A percentile compares a stretch with the other conserved stretches of the same genome.
Evolutionary conservation across 1,140 invertebrate genomes (phyloP).

Genomic region (Onthophagus taurus): DNA sequence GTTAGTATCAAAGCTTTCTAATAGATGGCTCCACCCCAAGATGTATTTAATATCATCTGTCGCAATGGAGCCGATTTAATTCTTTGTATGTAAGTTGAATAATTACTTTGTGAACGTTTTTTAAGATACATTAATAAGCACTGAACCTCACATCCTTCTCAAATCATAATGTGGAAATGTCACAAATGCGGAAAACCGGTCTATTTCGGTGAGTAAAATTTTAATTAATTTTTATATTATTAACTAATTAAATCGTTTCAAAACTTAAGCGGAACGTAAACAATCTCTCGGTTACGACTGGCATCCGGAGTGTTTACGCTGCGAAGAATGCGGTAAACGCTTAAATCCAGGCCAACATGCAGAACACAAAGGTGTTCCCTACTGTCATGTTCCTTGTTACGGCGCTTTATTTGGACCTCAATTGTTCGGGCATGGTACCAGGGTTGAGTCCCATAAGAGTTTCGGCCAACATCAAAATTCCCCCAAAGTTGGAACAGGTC

Average conservation of each 20-base stretch:
- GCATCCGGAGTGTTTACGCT: slow-evolving; percentile 84
- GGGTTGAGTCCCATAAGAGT: slow-evolving; percentile 77
- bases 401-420: slow-evolving; percentile 79
- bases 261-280: slow-evolving; percentile 81
- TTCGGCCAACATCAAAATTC: slow-evolving; percentile 60
- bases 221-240: no score
- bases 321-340: slow-evolving; percentile 85
- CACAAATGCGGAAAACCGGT: slow-evolving; percentile 80
- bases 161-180: slow-evolving; percentile 67
- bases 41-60: slow-evolving; percentile 1
- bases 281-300: slow-evolving; percentile 87
- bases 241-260: no score
- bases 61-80: not conserved
- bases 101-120: not conserved
- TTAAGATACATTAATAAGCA: not conserved
- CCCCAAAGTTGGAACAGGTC: slow-evolving; percentile 35
- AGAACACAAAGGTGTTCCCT: slow-evolving; percentile 86
- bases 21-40: no score
- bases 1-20: no score
- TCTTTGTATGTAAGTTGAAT: not conserved
- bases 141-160: not conserved
- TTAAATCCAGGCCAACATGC: slow-evolving; percentile 82
- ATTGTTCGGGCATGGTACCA: slow-evolving; percentile 77
- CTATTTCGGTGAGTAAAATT: slow-evolving; percentile 60
- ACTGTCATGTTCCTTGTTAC: slow-evolving; percentile 86